Conservation (phyloP, 2,888 invertebrate species). For the Drosophila borealis region DNA sequence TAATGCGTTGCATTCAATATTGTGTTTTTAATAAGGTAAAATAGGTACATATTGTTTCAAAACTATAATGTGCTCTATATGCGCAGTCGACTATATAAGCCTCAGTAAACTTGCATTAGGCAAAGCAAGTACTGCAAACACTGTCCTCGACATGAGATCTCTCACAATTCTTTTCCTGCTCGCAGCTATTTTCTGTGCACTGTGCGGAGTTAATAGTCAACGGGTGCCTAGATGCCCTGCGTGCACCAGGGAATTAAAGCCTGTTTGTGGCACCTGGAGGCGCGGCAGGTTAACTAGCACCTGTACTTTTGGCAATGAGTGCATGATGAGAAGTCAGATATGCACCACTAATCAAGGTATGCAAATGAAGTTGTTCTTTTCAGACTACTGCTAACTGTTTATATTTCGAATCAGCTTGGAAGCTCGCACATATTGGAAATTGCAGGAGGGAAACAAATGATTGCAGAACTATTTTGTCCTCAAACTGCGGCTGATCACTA, state of each 20-base stretch:
- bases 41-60: background rate
- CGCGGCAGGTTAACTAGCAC: background rate
- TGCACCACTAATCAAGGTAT: slow-evolving; percentile 9
- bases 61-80: background rate
- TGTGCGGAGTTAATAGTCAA: background rate
- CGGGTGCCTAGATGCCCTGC: background rate
- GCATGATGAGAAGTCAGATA: slow-evolving; percentile 2
- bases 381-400: background rate
- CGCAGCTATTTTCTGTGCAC: background rate
- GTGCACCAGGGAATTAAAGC: background rate
- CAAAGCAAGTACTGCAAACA: background rate
- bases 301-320: slow-evolving; percentile 38
- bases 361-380: background rate
- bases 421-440: rapidly evolving
- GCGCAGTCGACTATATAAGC: slow-evolving; percentile 37
- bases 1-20: background rate
- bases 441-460: background rate
- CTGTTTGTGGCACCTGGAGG: slow-evolving; percentile 27
- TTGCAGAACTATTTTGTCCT: background rate
- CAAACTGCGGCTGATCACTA: background rate
- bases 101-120: background rate
- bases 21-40: background rate
- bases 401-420: slow-evolving; percentile 15
- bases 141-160: slow-evolving; percentile 27
- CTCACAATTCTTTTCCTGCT: slow-evolving; percentile 3